Evolutionary conservation across 2,113 vertebrate genomes (phyloP), one percentile per base, ranked within the genome.

Genomic region (Zapus hudsonius): DNA sequence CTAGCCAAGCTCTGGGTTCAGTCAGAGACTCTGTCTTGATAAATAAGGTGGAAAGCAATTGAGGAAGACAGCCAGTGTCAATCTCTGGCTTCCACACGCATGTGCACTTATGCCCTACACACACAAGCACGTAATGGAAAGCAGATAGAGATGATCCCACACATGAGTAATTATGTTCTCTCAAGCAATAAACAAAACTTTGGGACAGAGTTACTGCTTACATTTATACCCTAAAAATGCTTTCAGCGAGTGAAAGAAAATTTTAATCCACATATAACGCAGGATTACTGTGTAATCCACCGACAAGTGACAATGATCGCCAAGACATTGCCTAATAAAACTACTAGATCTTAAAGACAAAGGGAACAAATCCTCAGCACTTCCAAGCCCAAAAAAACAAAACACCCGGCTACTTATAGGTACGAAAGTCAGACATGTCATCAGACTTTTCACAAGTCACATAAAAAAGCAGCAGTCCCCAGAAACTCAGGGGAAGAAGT

Each of bases 191-290:
- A 87, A 52, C 27, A 59, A 64, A 91, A 81, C 74, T 44, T 15
- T 55, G 22, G 20, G 69, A 79, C 4, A 25, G 31, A 72, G 83
- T 19, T 79, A 61, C 52, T 63, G n/a, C 80, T 79, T 85, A 83
- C 87, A 67, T 64, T 57, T 91, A 47, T 73, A 61, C 7, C 36
- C n/a, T 27, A 85, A 66, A 29, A 72, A 59, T n/a, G n/a, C 9
- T 66, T 83, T 70, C 76, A 47, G 36, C 25, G 87, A 93, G 89
- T 42, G 6, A 84, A 94, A 91, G 23, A 82, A 83, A 64, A 66
- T 67, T 47, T 88, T 20, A 75, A 2, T 75, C 15, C 75, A 63
- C 57, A 36, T 79, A 47, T 57, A 78, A 36, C 79, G 57, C 17
- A 23, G 29, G n/a, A 1, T 6, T 44, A 89, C 7, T 44, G 20